Base-by-base conservation (phyloP, 2,113 vertebrate species). In the Ammodytes dubius region DNA sequence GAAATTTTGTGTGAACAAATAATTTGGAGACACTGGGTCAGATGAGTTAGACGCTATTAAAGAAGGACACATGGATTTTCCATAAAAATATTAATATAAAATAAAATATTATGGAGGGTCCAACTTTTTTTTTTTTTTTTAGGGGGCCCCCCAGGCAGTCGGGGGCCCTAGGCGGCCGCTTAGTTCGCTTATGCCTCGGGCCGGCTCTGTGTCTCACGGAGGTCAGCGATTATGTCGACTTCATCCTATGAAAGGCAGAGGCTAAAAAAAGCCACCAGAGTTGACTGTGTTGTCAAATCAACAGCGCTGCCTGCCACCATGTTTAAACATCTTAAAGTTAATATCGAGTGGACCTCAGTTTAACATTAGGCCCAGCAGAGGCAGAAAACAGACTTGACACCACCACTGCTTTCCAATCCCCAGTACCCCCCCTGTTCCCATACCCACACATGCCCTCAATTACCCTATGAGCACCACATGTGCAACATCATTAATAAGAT, bases 401-500 rank as follows among this genome's bases (percentile, higher is more conserved):
- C 82, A 27, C 60, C 54, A 15, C 72, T 57, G 72, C 79, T 69
- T 82, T 76, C 76, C 76, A 89, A 74, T 88, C 82, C 87, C 70
- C 88, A 76, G 77, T n/a, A 84, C 74, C 74, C 69, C 74, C 74
- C 69, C 86, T 52, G 79, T 82, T 90, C 87, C 82, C 87, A 83
- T 72, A 89, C 87, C 88, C 88, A 92, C 89, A 87, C 91, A 87
- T 91, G 91, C 88, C 92, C 93, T 84, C 93, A 94, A 94, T 93
- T 94, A 93, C 89, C 92, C 93, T 89, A 58, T 42, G 79, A 90
- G 91, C 87, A 58, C 89, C 89, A 75, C 92, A 91, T 82, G 91
- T 82, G 92, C 91, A 91, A 92, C 92, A 91, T 91, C 92, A 88
- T 94, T 92, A 94, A 93, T 92, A 90, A 90, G 91, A 91, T 87